Percentiles rank a stretch among this genome's conserved stretches.
phyloP scores from a whole-genome alignment of 1,140 invertebrate genomes.

The Thaumetopoea pityocampa region DNA sequence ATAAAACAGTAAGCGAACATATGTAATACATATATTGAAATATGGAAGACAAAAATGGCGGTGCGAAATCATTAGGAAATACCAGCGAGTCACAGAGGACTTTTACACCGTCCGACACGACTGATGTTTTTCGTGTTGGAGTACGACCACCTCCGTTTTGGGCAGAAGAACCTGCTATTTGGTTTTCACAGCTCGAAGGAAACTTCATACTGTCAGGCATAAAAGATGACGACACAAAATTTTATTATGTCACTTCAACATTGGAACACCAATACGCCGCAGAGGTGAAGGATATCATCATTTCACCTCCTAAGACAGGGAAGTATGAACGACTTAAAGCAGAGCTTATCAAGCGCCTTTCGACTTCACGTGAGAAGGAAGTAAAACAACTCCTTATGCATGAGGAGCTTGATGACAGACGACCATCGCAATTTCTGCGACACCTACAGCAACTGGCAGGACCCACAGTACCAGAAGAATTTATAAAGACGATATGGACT shows the following conservation, averaged over 20 bases:
- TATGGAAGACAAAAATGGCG: too few species aligned
- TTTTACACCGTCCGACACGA: too few species aligned
- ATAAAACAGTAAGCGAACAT: too few species aligned
- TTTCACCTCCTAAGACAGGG: neutral
- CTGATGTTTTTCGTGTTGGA: neutral
- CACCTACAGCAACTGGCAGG: constrained; percentile 1
- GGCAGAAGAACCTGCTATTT: neutral
- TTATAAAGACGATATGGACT: neutral
- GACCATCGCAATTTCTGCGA: constrained; percentile 1
- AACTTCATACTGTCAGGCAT: neutral
- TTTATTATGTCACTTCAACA: neutral
- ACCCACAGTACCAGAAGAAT: neutral
- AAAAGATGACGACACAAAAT: neutral
- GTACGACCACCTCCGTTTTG: neutral
- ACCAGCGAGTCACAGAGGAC: too few species aligned
- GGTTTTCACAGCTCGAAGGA: neutral
- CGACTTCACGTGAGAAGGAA: neutral
- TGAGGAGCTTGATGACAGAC: constrained; percentile 1
- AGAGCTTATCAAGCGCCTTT: neutral
- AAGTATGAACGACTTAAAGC: neutral
- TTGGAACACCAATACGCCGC: neutral
- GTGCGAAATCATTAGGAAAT: too few species aligned
- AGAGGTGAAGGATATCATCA: neutral
- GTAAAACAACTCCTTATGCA: neutral
- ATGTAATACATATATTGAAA: too few species aligned